Percentiles rank a stretch among this genome's conserved stretches.
These are phyloP conservation scores for Solenopsis fugax DNA, from an alignment of 1,140 invertebrate genomes.

Conservation along the genomic window DNA sequence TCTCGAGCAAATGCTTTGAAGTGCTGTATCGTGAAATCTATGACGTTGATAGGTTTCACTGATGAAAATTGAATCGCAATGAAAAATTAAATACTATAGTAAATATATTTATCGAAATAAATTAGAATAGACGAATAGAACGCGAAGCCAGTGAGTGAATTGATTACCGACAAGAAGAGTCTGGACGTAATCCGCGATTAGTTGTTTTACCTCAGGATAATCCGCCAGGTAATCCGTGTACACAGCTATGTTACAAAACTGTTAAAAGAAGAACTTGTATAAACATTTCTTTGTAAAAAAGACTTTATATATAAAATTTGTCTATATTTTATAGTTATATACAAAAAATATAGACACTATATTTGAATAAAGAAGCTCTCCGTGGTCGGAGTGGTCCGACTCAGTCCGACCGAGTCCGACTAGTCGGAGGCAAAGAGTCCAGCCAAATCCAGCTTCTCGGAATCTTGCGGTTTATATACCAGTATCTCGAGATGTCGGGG, in stretches of 20 bases:
- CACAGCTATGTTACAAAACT: slow-evolving; percentile 81
- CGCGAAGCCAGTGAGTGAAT: slow-evolving; percentile 2
- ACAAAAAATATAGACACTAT: too few relatives aligned
- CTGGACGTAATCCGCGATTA: slow-evolving; percentile 88
- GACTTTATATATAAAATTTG: neutral
- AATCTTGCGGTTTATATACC: too few relatives aligned
- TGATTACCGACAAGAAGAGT: slow-evolving; percentile 85
- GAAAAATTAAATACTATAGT: slow-evolving; percentile 5
- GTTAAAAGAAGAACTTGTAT: slow-evolving; percentile 27
- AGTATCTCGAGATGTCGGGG: too few relatives aligned
- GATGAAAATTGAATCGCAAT: slow-evolving; percentile 39
- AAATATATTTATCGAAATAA: slow-evolving; percentile 55
- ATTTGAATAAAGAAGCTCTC: too few relatives aligned
- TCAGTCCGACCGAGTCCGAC: too few relatives aligned
- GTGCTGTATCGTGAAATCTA: slow-evolving; percentile 88
- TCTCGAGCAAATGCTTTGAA: slow-evolving; percentile 86
- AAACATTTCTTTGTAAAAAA: slow-evolving; percentile 11
- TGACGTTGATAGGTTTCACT: slow-evolving; percentile 88
- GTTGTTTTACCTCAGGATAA: slow-evolving; percentile 87
- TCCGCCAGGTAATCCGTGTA: slow-evolving; percentile 87
- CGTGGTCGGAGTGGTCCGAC: too few relatives aligned
- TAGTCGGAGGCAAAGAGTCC: too few relatives aligned
- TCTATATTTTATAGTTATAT: too few relatives aligned
- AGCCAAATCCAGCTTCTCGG: too few relatives aligned
- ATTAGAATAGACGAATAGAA: neutral